These are phyloP conservation scores for Uropsilus gracilis DNA, from an alignment of 2,113 vertebrate genomes.

Conservation along the genomic window DNA sequence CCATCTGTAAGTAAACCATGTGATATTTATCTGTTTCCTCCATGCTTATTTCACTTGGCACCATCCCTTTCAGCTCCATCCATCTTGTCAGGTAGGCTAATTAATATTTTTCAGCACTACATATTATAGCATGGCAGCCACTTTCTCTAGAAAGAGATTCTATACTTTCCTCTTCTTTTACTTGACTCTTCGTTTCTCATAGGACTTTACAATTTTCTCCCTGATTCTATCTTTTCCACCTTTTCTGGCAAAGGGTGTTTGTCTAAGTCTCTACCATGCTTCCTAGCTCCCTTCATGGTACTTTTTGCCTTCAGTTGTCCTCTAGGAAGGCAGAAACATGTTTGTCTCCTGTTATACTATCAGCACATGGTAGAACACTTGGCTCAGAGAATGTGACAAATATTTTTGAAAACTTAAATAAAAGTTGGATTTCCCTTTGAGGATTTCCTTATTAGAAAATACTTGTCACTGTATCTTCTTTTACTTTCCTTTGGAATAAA, in stretches of 20 bases:
- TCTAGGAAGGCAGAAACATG: background rate
- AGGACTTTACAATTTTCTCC: background rate
- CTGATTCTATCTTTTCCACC: background rate
- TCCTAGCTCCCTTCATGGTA: background rate
- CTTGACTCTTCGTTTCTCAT: conserved; percentile 35
- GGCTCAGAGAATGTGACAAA: conserved; percentile 5
- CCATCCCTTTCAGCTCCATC: background rate
- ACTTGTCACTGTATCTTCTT: background rate
- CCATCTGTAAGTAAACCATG: no score
- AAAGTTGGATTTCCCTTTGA: conserved; percentile 42
- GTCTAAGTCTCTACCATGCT: background rate
- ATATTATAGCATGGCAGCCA: background rate
- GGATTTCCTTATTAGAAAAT: background rate
- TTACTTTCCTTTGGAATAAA: conserved; percentile 54
- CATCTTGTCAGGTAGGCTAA: background rate
- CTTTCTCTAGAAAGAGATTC: conserved; percentile 35
- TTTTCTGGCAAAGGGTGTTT: background rate
- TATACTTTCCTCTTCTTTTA: background rate
- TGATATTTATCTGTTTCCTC: no score
- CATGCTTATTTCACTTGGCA: no score
- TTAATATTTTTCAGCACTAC: background rate
- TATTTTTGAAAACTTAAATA: conserved; percentile 34
- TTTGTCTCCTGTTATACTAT: background rate
- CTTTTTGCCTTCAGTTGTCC: background rate
- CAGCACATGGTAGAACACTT: background rate